These are phyloP conservation scores for Cloeon dipterum DNA, from an alignment of 2,888 invertebrate genomes.

Conservation along the genomic window DNA sequence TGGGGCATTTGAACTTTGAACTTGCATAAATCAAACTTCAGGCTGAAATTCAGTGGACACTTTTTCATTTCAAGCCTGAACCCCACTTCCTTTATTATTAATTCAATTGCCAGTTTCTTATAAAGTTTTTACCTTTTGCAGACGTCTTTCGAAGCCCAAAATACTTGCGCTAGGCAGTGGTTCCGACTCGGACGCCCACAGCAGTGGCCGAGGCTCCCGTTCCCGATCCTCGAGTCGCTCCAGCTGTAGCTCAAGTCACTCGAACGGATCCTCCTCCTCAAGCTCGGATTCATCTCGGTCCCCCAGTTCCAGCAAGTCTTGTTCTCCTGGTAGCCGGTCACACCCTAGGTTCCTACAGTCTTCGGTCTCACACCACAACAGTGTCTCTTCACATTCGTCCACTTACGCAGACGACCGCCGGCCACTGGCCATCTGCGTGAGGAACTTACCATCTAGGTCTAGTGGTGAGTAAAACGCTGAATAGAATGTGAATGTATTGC, in stretches of 20 bases:
- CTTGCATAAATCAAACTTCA: too few species aligned
- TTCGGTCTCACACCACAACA: slow-evolving; percentile 11
- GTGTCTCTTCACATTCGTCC: slow-evolving; percentile 8
- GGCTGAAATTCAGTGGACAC: too few species aligned
- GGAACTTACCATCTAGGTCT: slow-evolving; percentile 71
- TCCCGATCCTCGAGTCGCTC: slow-evolving; percentile 8
- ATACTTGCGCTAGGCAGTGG: not conserved
- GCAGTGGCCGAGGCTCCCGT: slow-evolving; percentile 9
- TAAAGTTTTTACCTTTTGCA: too few species aligned
- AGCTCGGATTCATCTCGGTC: slow-evolving; percentile 9
- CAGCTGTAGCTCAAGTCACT: slow-evolving; percentile 1
- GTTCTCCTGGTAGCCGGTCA: slow-evolving; percentile 10
- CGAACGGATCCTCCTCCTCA: not conserved
- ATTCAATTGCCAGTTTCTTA: too few species aligned
- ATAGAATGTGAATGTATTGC: not conserved
- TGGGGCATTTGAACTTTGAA: too few species aligned
- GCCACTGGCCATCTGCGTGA: slow-evolving; percentile 73
- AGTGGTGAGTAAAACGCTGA: slow-evolving; percentile 16
- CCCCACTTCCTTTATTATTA: too few species aligned
- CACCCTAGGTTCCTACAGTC: not conserved
- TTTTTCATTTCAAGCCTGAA: too few species aligned
- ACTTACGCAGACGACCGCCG: slow-evolving; percentile 42
- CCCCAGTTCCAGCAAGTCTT: slow-evolving; percentile 12
- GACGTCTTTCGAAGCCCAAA: too few species aligned
- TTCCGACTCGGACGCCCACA: not conserved